Evolutionary conservation across 2,888 invertebrate genomes (phyloP), one percentile per base, ranked within the genome.

Genomic region (Amblyteles armatorius): DNA sequence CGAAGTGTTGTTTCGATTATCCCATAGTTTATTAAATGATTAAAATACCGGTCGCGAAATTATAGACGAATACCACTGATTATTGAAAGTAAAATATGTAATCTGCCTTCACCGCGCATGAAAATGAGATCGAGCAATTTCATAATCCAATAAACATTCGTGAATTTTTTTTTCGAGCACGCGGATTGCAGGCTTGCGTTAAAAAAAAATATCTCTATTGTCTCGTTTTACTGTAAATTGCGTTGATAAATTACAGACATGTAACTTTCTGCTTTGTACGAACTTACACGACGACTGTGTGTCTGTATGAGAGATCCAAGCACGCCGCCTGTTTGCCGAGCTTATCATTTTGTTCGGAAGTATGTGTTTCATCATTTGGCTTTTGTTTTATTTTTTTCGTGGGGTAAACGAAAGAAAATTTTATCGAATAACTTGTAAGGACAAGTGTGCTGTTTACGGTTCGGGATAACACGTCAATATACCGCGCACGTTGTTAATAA

Each of bases 271-370:
- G 16, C 44, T 76, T 65, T 79, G 57, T 79, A 84, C 79, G 85
- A 85, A 85, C 76, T 86, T 82, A 57, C 82, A 86, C 80, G 82
- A 82, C 82, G 84, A 84, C 86, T 87, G 87, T 87, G 86, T 85
- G 86, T 80, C 84, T 82, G 82, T 77, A 82, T 60, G 82, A 79
- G 67, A 67, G 52, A 84, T 82, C 26, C 85, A 67, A 85, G 79
- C 81, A 69, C 83, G 79, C 19, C 57, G 74, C 69, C 79, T 79
- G 83, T 60, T 69, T 76, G 22, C 79, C 72, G 40, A 74, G 50
- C 67, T 67, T 19, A 55, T 44, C 71, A 44, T 57, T 69, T 60
- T 52, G 48, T 55, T 68, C 50, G 1, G 65, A 55, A 26, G 44
- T 26, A 44, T 74, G 50, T 65, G 50, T 19, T 44, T 65, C 36